A percentile compares a stretch with the other conserved stretches of the same genome.
These are phyloP conservation scores for Aphelenchoides fujianensis DNA, from an alignment of 1,140 invertebrate genomes.

Conservation along the genomic window DNA sequence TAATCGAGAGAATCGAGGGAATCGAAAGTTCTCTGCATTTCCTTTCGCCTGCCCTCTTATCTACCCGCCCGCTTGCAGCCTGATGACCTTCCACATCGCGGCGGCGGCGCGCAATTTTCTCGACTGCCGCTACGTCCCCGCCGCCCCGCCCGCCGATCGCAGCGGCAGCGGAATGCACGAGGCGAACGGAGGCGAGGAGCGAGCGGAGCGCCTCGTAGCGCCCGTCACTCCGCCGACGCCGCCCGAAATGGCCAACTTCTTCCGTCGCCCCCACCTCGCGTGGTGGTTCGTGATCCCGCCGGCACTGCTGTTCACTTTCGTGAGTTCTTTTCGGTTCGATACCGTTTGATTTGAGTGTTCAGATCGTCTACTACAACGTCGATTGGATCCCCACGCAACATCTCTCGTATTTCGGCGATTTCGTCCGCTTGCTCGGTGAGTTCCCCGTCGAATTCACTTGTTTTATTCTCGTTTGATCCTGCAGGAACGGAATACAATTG, in stretches of 20 bases:
- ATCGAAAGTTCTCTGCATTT: neutral
- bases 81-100: slow-evolving; percentile 17
- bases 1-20: neutral
- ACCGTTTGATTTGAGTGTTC: neutral
- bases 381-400: slow-evolving; percentile 12
- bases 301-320: slow-evolving; percentile 12
- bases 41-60: slow-evolving; percentile 21
- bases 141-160: neutral
- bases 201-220: neutral
- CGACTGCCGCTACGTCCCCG: neutral
- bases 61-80: slow-evolving; percentile 21
- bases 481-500: slow-evolving; percentile 30
- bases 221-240: slow-evolving; percentile 6
- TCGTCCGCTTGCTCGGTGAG: neutral
- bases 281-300: slow-evolving; percentile 16
- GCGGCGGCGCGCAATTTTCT: neutral
- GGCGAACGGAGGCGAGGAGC: neutral
- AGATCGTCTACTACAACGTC: slow-evolving; percentile 23
- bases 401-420: slow-evolving; percentile 9
- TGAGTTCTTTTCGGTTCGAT: slow-evolving; percentile 15
- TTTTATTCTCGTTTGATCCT: too few species aligned
- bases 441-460: too few species aligned
- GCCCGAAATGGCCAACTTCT: slow-evolving; percentile 14
- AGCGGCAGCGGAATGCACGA: neutral
- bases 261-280: neutral